Evolutionary conservation across 2,113 vertebrate species (phyloP).

Genomic region (Pomatostomus ruficeps): DNA sequence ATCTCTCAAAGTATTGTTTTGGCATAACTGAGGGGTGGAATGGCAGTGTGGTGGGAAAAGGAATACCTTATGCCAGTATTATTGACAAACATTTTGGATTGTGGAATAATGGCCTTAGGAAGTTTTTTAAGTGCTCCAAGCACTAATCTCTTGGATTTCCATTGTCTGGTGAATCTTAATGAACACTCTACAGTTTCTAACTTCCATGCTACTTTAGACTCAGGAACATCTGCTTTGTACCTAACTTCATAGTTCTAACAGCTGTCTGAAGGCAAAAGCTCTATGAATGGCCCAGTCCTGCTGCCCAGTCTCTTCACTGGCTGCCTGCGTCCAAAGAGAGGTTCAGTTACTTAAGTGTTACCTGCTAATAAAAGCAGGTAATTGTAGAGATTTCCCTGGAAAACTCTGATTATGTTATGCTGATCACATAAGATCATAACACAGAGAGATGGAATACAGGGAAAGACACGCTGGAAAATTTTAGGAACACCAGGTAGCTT

Average conservation of each 20-base stretch:
- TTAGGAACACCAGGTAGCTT: neutral
- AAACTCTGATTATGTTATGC: accelerated
- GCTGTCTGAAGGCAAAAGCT: neutral
- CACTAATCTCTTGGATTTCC: neutral
- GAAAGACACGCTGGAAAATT: neutral
- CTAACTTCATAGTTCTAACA: neutral
- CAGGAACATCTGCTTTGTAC: neutral
- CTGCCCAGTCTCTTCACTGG: neutral
- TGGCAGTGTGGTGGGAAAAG: neutral
- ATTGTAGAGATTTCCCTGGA: neutral
- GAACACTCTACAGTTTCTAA: neutral
- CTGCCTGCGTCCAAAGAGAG: neutral
- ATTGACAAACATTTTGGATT: constrained; percentile 28
- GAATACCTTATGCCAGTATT: constrained; percentile 32
- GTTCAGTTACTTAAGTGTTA: neutral
- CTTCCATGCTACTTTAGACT: neutral
- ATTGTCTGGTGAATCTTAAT: neutral
- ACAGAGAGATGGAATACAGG: neutral
- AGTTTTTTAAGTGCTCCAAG: neutral
- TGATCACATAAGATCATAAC: neutral
- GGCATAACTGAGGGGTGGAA: neutral
- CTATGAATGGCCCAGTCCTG: neutral
- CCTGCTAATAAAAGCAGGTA: neutral
- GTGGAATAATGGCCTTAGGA: neutral
- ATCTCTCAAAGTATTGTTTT: constrained; percentile 34